Percentiles rank a stretch among this genome's conserved stretches.
phyloP scores from a whole-genome alignment of 1,140 invertebrate genomes.

The Brachionus calyciflorus region DNA sequence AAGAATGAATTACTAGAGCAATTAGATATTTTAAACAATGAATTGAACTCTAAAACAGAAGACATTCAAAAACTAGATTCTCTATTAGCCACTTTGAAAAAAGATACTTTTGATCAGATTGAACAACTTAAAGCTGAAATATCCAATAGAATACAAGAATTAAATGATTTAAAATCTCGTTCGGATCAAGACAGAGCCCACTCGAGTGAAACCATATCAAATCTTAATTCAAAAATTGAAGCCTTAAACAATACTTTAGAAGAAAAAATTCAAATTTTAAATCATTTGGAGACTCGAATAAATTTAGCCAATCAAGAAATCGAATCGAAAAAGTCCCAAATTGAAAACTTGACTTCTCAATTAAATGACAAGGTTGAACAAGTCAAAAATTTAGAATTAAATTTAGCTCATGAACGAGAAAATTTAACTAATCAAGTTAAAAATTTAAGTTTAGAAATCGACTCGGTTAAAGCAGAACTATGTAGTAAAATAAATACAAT shows the following conservation, averaged over 20 bases:
- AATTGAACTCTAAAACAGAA: neutral
- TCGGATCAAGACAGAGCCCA: neutral
- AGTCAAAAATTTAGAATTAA: neutral
- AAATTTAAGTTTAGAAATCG: neutral
- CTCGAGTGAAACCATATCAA: neutral
- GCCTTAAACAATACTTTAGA: neutral
- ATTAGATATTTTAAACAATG: neutral
- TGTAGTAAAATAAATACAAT: neutral
- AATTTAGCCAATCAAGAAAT: neutral
- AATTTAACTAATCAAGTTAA: neutral
- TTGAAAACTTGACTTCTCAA: neutral
- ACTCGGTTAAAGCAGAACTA: neutral
- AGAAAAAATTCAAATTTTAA: neutral
- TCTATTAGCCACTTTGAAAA: neutral
- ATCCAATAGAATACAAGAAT: neutral
- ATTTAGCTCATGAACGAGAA: neutral
- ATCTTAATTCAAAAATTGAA: neutral
- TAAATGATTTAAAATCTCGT: neutral
- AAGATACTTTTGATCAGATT: neutral
- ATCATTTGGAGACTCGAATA: neutral
- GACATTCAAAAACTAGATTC: neutral
- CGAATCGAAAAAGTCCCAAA: neutral
- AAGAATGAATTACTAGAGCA: constrained; percentile 4
- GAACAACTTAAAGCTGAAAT: neutral
- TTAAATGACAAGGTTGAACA: constrained; percentile 1